These are phyloP conservation scores for Notarius lentiginosus DNA, from an alignment of 2,113 vertebrate species.

Conservation along the genomic window DNA sequence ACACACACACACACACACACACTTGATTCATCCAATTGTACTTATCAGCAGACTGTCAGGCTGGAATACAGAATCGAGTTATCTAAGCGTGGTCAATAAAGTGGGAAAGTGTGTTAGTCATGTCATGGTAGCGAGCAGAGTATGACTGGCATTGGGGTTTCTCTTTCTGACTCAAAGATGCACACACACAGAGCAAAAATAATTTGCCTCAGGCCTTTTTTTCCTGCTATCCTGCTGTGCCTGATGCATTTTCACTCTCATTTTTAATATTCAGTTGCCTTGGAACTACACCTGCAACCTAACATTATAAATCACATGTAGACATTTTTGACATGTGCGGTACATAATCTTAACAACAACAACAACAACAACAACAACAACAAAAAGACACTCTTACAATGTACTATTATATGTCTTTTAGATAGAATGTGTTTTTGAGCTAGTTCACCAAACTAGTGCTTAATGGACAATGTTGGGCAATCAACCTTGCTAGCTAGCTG, in stretches of 20 bases:
- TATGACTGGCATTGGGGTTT: conserved; percentile 12
- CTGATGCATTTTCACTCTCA: not conserved
- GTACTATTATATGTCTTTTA: not conserved
- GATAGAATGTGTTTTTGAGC: not conserved
- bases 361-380: too few species aligned
- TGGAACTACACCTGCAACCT: not conserved
- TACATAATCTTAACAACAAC: not conserved
- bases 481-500: not conserved
- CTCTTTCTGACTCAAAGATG: not conserved
- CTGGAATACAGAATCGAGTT: not conserved
- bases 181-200: not conserved
- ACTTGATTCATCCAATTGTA: conserved; percentile 23
- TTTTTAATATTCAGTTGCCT: not conserved
- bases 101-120: conserved; percentile 17
- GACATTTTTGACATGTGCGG: not conserved
- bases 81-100: conserved; percentile 5
- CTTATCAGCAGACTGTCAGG: not conserved
- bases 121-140: conserved; percentile 5
- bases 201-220: not conserved
- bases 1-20: not conserved
- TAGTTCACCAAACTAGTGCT: not conserved
- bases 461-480: not conserved
- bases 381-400: not conserved
- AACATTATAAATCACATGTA: too few species aligned
- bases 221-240: not conserved